These are phyloP conservation scores for human DNA, from an alignment of 2,113 vertebrate genomes.

Conservation along the genomic window GRCh38 chr2:49353001-49353500, in stretches of 20 bases:
- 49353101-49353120: neutral
- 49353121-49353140: neutral
- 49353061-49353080: slow-evolving; percentile 9
- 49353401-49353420: neutral
- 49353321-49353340: neutral
- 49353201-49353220: neutral
- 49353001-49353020: neutral
- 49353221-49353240: neutral
- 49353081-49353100: neutral
- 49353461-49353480: neutral
- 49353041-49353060: neutral
- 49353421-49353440: neutral
- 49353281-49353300: neutral
- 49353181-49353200: neutral
- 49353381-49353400: neutral
- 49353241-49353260: neutral
- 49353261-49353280: neutral
- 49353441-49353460: neutral
- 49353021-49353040: neutral
- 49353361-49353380: neutral
- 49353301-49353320: neutral
- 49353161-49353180: neutral
- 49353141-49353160: neutral
- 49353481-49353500: neutral
- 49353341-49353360: neutral